Percentiles rank a stretch among this genome's conserved stretches.
phyloP scores from a whole-genome alignment of 1,140 invertebrate species.

The Lasaia peninsularis region DNA sequence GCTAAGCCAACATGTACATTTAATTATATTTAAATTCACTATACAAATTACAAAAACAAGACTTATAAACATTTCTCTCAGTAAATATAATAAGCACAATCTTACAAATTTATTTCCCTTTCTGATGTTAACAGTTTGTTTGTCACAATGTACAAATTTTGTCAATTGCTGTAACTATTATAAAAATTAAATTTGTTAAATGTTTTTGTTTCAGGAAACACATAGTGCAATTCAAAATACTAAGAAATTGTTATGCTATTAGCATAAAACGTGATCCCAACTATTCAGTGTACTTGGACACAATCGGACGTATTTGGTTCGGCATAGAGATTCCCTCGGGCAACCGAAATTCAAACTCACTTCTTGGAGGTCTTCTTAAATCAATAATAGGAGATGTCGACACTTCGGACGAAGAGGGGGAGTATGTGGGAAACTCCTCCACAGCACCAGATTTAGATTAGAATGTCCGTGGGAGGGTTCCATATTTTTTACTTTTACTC shows the following conservation, averaged over 20 bases:
- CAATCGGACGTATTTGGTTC: conserved; percentile 67
- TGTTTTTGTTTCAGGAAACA: conserved; percentile 54
- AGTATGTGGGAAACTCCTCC: conserved; percentile 30
- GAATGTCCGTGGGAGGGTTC: conserved; percentile 15
- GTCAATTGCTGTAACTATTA: too few species aligned
- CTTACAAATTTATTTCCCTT: too few species aligned
- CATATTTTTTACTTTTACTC: conserved; percentile 6
- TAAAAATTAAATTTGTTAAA: too few species aligned
- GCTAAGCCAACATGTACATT: too few species aligned
- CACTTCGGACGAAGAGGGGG: conserved; percentile 62
- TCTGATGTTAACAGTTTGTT: too few species aligned
- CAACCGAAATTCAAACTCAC: conserved; percentile 44
- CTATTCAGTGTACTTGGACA: conserved; percentile 62
- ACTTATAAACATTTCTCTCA: too few species aligned
- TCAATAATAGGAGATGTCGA: conserved; percentile 64
- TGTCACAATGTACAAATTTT: too few species aligned
- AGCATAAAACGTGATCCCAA: conserved; percentile 66
- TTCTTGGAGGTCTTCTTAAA: conserved; percentile 61
- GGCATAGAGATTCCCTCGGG: conserved; percentile 54
- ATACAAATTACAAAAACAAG: too few species aligned
- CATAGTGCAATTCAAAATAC: conserved; percentile 50
- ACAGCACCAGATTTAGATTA: conserved; percentile 62
- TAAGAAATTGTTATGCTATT: conserved; percentile 59
- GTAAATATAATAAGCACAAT: too few species aligned
- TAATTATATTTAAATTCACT: too few species aligned